A percentile compares a stretch with the other conserved stretches of the same genome.
Conservation (phyloP, 2,113 vertebrate species). For the Nannobrachium achirus region DNA sequence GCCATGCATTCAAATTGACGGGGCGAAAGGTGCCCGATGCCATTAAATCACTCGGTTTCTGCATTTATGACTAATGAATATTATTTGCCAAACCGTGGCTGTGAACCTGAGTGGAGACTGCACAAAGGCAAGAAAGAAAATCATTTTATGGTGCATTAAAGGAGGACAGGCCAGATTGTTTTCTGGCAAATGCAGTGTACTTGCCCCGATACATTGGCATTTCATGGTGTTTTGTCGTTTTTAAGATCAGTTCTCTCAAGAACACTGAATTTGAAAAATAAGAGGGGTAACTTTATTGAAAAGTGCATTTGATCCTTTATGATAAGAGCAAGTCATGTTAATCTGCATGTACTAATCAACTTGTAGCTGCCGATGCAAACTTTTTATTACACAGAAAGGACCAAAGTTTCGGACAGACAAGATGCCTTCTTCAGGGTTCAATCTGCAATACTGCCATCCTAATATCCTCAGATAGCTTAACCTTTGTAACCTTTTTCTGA, state of each 20-base stretch:
- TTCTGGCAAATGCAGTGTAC: slow-evolving; percentile 30
- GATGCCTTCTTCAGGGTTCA: too few relatives aligned
- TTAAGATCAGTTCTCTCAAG: slow-evolving; percentile 29
- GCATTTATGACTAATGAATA: slow-evolving; percentile 76
- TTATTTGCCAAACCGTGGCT: slow-evolving; percentile 44
- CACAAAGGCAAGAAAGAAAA: slow-evolving; percentile 45
- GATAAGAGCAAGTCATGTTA: slow-evolving; percentile 31
- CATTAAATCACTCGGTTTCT: slow-evolving; percentile 71
- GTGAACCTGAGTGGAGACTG: slow-evolving; percentile 49
- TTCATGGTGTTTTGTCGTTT: slow-evolving; percentile 62
- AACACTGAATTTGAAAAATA: slow-evolving; percentile 52
- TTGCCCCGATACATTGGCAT: slow-evolving; percentile 43
- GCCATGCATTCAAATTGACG: slow-evolving; percentile 63
- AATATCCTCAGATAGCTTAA: slow-evolving; percentile 25
- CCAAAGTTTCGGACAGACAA: too few relatives aligned
- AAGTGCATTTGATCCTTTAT: slow-evolving; percentile 53
- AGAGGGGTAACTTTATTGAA: slow-evolving; percentile 45
- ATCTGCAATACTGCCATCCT: not conserved
- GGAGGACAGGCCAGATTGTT: slow-evolving; percentile 41
- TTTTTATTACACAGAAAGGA: too few relatives aligned
- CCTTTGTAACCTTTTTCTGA: slow-evolving; percentile 17
- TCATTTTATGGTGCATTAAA: slow-evolving; percentile 74
- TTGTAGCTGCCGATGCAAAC: too few relatives aligned
- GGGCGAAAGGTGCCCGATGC: slow-evolving; percentile 65
- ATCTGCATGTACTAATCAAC: slow-evolving; percentile 29